Percentiles rank a stretch among this genome's conserved stretches.
Conservation (phyloP, 2,888 invertebrate genomes). For the Lasiommata megera region DNA sequence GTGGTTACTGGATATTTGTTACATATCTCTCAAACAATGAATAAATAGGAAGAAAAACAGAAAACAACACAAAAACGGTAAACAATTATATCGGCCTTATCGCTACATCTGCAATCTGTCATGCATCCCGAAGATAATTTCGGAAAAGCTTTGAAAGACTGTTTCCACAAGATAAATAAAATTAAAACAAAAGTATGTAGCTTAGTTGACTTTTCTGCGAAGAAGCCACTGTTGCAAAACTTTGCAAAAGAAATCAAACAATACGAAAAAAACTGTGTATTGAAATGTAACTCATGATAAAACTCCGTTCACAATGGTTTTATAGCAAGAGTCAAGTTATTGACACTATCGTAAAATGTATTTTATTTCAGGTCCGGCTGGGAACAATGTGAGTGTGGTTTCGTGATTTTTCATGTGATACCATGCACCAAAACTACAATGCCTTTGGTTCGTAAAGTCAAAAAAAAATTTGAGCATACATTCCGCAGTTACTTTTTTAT, state of each 20-base stretch:
- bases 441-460: background rate
- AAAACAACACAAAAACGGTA: too few species aligned
- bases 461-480: background rate
- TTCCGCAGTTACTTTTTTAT: background rate
- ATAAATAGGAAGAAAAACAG: too few species aligned
- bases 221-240: background rate
- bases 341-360: slow-evolving; percentile 16
- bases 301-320: slow-evolving; percentile 12
- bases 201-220: too few species aligned
- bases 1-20: too few species aligned
- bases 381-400: slow-evolving; percentile 13
- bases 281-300: slow-evolving; percentile 11
- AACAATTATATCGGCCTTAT: too few species aligned
- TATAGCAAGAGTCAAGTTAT: slow-evolving; percentile 14
- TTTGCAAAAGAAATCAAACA: background rate
- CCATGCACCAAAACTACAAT: background rate
- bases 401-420: slow-evolving; percentile 11
- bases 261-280: background rate
- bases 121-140: too few species aligned
- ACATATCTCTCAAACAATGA: too few species aligned
- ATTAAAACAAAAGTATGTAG: too few species aligned
- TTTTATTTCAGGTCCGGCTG: slow-evolving; percentile 15
- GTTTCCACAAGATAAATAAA: too few species aligned
- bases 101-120: too few species aligned
- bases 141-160: too few species aligned